Conservation (phyloP, 2,888 invertebrate genomes). For the Himalopsyche tibetana region DNA sequence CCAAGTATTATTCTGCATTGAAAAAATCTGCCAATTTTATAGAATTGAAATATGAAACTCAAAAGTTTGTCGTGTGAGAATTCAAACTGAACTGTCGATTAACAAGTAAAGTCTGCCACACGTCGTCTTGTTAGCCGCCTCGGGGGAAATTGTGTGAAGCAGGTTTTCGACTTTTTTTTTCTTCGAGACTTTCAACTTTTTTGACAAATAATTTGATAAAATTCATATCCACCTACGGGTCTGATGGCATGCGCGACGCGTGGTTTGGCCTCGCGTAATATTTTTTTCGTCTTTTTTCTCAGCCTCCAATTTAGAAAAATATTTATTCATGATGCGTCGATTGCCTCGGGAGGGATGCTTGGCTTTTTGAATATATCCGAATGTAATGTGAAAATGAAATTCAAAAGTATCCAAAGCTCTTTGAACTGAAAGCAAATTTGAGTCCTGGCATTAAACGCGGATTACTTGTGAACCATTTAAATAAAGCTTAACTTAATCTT, state of each 20-base stretch:
- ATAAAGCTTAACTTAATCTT: not conserved
- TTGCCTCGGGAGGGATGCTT: not conserved
- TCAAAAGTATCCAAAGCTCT: not conserved
- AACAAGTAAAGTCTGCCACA: conserved; percentile 6
- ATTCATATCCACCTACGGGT: conserved; percentile 12
- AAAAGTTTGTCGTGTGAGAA: not conserved
- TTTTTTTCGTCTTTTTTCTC: not conserved
- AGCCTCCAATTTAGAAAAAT: conserved; percentile 22
- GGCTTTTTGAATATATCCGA: conserved; percentile 31
- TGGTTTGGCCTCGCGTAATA: not conserved
- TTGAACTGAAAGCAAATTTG: conserved; percentile 16
- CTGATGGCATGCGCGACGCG: not conserved
- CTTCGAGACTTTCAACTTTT: conserved; percentile 16
- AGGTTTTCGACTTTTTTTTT: conserved; percentile 9
- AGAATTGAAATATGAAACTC: not conserved
- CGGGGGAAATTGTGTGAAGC: conserved; percentile 34
- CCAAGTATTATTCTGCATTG: not conserved
- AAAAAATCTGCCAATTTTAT: not conserved
- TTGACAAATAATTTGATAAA: conserved; percentile 38
- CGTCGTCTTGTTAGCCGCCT: conserved; percentile 38
- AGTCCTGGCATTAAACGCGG: not conserved
- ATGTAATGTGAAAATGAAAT: conserved; percentile 36
- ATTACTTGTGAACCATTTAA: not conserved
- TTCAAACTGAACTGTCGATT: conserved; percentile 37
- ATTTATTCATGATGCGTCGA: conserved; percentile 35